Percentiles rank a stretch among this genome's conserved stretches.
phyloP scores from a whole-genome alignment of 2,888 invertebrate species.

The Cephonodes hylas region DNA sequence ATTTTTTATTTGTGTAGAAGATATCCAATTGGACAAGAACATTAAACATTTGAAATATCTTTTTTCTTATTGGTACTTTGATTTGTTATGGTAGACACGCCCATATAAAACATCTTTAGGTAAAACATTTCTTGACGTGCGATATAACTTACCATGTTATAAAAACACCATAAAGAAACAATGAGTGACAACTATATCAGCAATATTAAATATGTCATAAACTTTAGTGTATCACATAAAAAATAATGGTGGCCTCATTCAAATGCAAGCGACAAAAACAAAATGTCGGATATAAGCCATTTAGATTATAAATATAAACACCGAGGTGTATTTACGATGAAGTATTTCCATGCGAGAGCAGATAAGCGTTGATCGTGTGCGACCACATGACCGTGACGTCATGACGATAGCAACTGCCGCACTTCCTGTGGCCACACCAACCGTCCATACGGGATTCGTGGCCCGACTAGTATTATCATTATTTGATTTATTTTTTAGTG shows the following conservation, averaged over 20 bases:
- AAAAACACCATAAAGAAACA: neutral
- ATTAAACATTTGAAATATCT: too few relatives aligned
- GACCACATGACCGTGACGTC: slow-evolving; percentile 52
- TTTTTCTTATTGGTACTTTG: too few relatives aligned
- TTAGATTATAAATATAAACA: neutral
- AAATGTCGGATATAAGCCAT: slow-evolving; percentile 2
- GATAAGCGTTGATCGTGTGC: slow-evolving; percentile 49
- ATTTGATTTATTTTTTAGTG: too few relatives aligned
- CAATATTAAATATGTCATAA: neutral
- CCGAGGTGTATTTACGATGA: slow-evolving; percentile 19
- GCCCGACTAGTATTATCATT: too few relatives aligned
- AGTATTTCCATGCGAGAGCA: slow-evolving; percentile 59
- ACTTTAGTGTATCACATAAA: neutral
- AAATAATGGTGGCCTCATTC: neutral
- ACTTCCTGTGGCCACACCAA: neutral
- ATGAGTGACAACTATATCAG: neutral
- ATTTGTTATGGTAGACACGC: too few relatives aligned
- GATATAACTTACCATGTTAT: neutral
- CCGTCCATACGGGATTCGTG: neutral
- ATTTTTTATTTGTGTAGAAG: too few relatives aligned
- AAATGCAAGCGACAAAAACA: neutral
- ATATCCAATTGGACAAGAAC: too few relatives aligned
- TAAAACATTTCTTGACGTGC: too few relatives aligned
- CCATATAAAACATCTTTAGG: too few relatives aligned
- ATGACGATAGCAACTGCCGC: slow-evolving; percentile 19